These are phyloP conservation scores for Tricholauxania praeusta DNA, from an alignment of 2,888 invertebrate genomes.

Conservation along the genomic window DNA sequence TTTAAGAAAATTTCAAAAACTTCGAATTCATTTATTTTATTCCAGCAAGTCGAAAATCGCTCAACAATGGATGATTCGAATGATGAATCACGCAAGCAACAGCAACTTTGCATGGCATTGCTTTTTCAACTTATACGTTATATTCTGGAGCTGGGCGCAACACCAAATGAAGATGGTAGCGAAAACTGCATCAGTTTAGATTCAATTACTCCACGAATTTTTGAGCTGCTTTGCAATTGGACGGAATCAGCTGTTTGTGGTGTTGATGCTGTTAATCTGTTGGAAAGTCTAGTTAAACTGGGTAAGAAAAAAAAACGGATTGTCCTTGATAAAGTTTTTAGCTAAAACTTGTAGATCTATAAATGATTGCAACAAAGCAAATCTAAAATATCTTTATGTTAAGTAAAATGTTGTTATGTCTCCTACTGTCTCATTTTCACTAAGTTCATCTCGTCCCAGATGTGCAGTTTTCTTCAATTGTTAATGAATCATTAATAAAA, in stretches of 20 bases:
- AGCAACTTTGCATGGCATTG: conserved; percentile 59
- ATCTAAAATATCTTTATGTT: no score
- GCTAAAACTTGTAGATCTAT: neutral
- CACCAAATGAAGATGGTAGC: conserved; percentile 47
- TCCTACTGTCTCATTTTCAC: no score
- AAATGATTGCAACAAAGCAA: neutral
- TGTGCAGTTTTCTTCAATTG: no score
- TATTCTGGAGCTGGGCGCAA: conserved; percentile 55
- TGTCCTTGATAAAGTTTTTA: neutral
- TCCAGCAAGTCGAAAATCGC: conserved; percentile 55
- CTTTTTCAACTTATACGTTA: conserved; percentile 58
- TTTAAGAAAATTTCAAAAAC: no score
- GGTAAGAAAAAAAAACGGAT: conserved; percentile 46
- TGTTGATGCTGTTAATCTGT: conserved; percentile 58
- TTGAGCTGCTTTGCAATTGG: conserved; percentile 60
- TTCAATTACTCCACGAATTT: conserved; percentile 59
- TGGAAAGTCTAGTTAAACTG: conserved; percentile 54
- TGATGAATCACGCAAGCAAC: conserved; percentile 61
- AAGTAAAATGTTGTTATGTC: no score
- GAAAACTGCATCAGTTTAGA: conserved; percentile 59
- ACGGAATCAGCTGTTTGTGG: conserved; percentile 59
- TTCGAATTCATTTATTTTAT: neutral
- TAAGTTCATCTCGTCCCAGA: no score
- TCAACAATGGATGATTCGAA: conserved; percentile 56
- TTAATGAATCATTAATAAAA: no score